Conservation (phyloP, 2,888 invertebrate genomes). For the Drosophila infuscata region DNA sequence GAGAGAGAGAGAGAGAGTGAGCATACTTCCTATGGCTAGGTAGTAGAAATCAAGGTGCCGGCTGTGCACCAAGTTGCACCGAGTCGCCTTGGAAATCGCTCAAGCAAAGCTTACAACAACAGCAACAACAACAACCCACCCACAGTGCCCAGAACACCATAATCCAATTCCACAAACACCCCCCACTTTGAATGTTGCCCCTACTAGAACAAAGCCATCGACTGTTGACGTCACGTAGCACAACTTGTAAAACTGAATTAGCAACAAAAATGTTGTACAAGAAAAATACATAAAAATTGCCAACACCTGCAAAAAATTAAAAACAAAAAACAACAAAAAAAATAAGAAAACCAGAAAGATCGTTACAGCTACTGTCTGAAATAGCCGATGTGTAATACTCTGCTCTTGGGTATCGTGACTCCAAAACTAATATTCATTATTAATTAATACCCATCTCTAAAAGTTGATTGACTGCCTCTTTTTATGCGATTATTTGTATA, state of each 20-base stretch:
- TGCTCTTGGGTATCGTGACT: neutral
- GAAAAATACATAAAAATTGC: constrained; percentile 11
- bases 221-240: constrained; percentile 29
- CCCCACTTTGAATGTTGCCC: neutral
- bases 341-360: neutral
- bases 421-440: neutral
- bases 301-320: constrained; percentile 22
- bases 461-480: neutral
- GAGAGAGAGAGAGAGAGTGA: neutral
- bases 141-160: constrained; percentile 14
- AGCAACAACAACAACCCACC: constrained; percentile 19
- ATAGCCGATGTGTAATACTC: neutral
- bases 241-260: constrained; percentile 5
- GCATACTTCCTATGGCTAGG: constrained; percentile 1
- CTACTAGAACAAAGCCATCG: constrained; percentile 17
- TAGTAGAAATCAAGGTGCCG: constrained; percentile 20
- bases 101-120: constrained; percentile 20
- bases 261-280: constrained; percentile 14
- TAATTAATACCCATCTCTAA: neutral
- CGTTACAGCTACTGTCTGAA: neutral
- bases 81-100: constrained; percentile 25
- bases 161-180: neutral
- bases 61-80: neutral
- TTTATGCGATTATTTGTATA: neutral
- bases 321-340: neutral